Conservation (phyloP, 1,140 invertebrate species). For the Catajapyx aquilonaris region DNA sequence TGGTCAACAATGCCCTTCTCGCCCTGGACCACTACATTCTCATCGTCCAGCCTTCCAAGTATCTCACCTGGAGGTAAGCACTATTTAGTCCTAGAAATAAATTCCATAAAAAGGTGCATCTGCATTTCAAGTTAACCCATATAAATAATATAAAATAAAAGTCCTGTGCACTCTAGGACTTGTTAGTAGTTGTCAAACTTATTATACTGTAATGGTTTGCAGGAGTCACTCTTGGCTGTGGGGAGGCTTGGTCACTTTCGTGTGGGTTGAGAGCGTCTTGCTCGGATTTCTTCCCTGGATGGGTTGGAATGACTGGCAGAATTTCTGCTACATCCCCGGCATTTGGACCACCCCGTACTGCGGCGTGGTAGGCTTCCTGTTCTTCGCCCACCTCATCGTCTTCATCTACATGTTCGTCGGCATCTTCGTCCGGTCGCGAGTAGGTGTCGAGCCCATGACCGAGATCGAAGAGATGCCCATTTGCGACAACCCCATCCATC, state of each 20-base stretch:
- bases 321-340: slow-evolving; percentile 6
- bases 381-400: slow-evolving; percentile 4
- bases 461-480: slow-evolving; percentile 3
- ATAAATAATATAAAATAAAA: too few species aligned
- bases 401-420: slow-evolving; percentile 4
- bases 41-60: slow-evolving; percentile 1
- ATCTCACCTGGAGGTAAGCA: not conserved
- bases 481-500: not conserved
- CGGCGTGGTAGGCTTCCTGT: slow-evolving; percentile 3
- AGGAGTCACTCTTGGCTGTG: slow-evolving; percentile 3
- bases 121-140: too few species aligned
- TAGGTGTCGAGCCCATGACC: slow-evolving; percentile 1
- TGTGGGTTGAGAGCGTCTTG: slow-evolving; percentile 7
- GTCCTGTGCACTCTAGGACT: too few species aligned
- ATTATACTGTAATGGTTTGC: too few species aligned
- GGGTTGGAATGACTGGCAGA: slow-evolving; percentile 8
- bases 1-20: slow-evolving; percentile 6
- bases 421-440: slow-evolving; percentile 4
- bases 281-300: slow-evolving; percentile 7
- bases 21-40: slow-evolving; percentile 6
- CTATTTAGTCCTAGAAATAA: too few species aligned
- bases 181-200: too few species aligned
- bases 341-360: slow-evolving; percentile 6
- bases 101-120: too few species aligned
- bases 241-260: slow-evolving; percentile 1